Evolutionary conservation across 2,888 invertebrate species (phyloP), one percentile per base, ranked within the genome.

Genomic region (Trichopoda pennipes): DNA sequence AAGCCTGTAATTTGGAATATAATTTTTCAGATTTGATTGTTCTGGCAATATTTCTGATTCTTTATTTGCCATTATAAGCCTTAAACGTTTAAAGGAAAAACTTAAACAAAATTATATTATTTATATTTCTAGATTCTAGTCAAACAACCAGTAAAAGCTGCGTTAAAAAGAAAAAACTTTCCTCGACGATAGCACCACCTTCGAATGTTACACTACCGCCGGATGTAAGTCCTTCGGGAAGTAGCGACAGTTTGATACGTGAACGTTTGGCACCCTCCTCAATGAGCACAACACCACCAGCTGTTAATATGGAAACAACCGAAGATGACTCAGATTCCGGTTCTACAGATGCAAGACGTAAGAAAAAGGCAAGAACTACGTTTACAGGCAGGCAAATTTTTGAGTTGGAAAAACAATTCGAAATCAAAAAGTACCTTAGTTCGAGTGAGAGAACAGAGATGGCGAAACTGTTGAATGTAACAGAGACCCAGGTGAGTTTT

Each of bases 381-480:
- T 98, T 98, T 92, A 98, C 98, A 0, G 98, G 98, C 2, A 92
- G 98, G 66, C 98, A 98, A 93, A 98, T 98, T 90, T 98, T 98
- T 92, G 98, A 98, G 92, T 93, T 99, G 91, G 98, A 98, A 92
- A 96, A 97, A 89, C 95, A 98, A 92, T 98, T 98, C 90, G 98
- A 98, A 91, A 93, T 96, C 87, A 98, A 98, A 93, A 98, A 98
- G 92, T 98, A 98, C 92, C 93, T 98, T 84, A 98, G 97, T 85
- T 98, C 98, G 28, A 97, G 96, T 83, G 98, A 98, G 91, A 92
- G 98, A 85, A 95, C 97, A 44, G 98, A 98, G 87, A 96, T 98
- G 97, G 98, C 98, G 28, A 96, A 97, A 87, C 92, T 97, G 83
- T 93, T 98, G 77, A 97, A 96, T 90, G 98, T 98, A 83, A 98